phyloP scores from a whole-genome alignment of 2,888 invertebrate genomes.

The Amblyjoppa proteus region DNA sequence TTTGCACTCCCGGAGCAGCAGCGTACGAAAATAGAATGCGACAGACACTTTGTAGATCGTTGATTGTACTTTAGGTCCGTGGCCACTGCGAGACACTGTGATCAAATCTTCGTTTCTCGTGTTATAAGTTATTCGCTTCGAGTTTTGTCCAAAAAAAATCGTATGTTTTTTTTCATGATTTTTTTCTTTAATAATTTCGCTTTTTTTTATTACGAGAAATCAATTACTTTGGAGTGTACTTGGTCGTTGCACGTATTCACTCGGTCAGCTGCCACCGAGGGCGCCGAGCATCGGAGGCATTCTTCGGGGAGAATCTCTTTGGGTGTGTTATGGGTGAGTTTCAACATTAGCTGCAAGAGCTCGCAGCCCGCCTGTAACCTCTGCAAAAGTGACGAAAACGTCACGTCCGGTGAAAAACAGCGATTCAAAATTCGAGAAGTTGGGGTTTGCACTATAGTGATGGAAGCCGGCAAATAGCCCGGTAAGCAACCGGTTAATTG shows the following conservation, averaged over 20 bases:
- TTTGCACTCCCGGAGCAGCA: constrained; percentile 58
- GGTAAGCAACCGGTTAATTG: no score
- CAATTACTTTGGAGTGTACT: constrained; percentile 62
- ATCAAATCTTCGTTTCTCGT: constrained; percentile 1
- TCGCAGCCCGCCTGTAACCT: no score
- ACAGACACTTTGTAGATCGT: constrained; percentile 68
- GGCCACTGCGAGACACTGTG: not conserved
- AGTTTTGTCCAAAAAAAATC: not conserved
- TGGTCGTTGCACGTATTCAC: constrained; percentile 52
- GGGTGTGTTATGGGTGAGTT: no score
- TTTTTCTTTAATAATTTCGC: constrained; percentile 37
- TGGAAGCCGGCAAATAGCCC: no score
- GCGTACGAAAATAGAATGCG: constrained; percentile 76
- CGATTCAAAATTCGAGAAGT: not conserved
- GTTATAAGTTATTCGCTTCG: constrained; percentile 1
- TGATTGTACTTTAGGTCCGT: not conserved
- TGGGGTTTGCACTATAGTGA: no score
- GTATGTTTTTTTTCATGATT: constrained; percentile 16
- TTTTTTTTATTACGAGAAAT: constrained; percentile 64
- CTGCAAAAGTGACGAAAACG: no score
- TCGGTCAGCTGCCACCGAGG: constrained; percentile 64
- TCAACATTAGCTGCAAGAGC: no score
- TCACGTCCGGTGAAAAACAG: not conserved
- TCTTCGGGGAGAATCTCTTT: no score
- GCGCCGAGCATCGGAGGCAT: constrained; percentile 38